Base-by-base conservation (phyloP, 2,888 invertebrate genomes). In the Pinctada fucata region DNA sequence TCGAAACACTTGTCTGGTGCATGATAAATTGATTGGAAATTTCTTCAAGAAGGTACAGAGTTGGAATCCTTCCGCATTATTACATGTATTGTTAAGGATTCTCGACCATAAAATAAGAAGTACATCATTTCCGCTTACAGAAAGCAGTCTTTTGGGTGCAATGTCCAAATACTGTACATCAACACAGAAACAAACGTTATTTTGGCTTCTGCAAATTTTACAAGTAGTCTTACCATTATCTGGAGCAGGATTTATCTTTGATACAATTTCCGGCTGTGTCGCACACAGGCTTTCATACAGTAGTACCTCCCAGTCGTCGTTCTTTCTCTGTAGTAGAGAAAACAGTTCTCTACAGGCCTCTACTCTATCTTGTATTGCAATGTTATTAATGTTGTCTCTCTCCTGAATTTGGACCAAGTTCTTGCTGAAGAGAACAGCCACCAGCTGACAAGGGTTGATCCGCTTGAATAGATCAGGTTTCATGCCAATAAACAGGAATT, bases 241-340 rank as follows among this genome's bases (percentile, higher is more conserved):
- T 48, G 75, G 51, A n/a, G 58, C 50, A n/a, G 75, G 75, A 10
- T 75, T 69, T 10, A 75, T 63, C 50, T 75, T 75, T n/a, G 66
- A 45, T 49, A 51, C 47, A 16, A 69, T n/a, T 13, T 2, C 13
- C n/a, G 51, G 68, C 45, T 74, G 66, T 31, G 74, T 67, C 6
- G 50, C 16, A 16, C 67, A 67, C 3, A 75, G 10, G n/a, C 66
- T 48, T 6, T 69, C 63, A 13, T 66, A 52, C 45, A 75, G 49
- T 3, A 48, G 10, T 8, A 48, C 51, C 5, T 49, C 58, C 75
- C 75, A 75, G 48, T 75, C 48, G 10, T 52, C 16, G n/a, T 58
- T 51, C 47, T 51, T 69, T 31, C 58, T 45, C n/a, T 49, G 68
- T 3, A 75, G 45, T 13, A 49, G 10, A n/a, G 45, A 47, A 68